phyloP scores from a whole-genome alignment of 1,140 invertebrate genomes.

The Spodoptera litura region DNA sequence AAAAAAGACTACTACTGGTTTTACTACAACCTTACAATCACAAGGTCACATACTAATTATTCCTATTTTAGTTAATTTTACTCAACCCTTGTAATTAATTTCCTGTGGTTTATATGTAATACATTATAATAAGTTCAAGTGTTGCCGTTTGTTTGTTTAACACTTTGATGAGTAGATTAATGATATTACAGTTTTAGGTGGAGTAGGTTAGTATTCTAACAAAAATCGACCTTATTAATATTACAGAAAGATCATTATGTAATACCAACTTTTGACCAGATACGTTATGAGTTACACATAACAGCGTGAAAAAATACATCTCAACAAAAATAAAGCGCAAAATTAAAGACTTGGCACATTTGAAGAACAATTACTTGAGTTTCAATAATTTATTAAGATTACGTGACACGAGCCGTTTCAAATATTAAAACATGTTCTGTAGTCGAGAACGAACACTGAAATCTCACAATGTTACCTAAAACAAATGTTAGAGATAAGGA shows the following conservation, averaged over 20 bases:
- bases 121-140: slow-evolving; percentile 56
- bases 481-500: slow-evolving; percentile 10
- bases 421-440: slow-evolving; percentile 33
- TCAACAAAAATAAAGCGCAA: too few species aligned
- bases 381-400: slow-evolving; percentile 22
- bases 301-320: too few species aligned
- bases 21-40: background rate
- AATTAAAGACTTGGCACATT: background rate
- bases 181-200: background rate
- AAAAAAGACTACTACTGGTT: background rate
- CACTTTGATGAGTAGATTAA: slow-evolving; percentile 10
- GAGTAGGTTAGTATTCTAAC: too few species aligned
- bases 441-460: slow-evolving; percentile 10
- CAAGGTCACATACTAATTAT: slow-evolving; percentile 42
- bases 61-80: slow-evolving; percentile 63
- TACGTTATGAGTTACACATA: too few species aligned
- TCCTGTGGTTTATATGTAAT: slow-evolving; percentile 60
- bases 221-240: too few species aligned
- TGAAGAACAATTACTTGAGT: background rate
- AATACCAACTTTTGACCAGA: too few species aligned
- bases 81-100: slow-evolving; percentile 65
- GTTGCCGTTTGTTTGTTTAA: slow-evolving; percentile 15
- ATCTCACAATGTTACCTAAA: slow-evolving; percentile 20
- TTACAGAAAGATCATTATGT: too few species aligned
- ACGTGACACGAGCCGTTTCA: slow-evolving; percentile 23